Base-by-base conservation (phyloP, 2,888 invertebrate species). In the Itoplectis maculator region DNA sequence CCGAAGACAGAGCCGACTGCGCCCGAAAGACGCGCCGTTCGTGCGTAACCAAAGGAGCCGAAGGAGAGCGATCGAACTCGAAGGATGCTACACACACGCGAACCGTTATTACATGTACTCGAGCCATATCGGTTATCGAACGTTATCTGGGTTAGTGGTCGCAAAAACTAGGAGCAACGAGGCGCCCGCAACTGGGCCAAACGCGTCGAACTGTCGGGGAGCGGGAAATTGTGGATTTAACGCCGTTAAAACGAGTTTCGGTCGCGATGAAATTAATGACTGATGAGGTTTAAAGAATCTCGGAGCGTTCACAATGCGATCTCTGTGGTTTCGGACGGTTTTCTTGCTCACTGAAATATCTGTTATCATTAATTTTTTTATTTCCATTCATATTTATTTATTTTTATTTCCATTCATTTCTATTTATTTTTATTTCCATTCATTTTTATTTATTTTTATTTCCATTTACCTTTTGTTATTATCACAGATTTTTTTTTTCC, bases 61-160 rank as follows among this genome's bases (percentile, higher is more conserved):
- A 42, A 42, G n/a, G 65, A 42, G 40, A 65, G 65, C 23, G 13
- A 65, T 65, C 20, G 45, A 40, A 63, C 11, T 13, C 29, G 29
- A 29, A 5, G 29, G 29, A 29, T 29, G 5, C 5, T 29, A 29
- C 29, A 29, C 29, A 42, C 42, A 23, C 45, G 20, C 9, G 65
- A 65, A 65, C 65, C 42, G 42, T 65, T 65, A 65, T 65, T 29
- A 5, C 5, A 29, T 29, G 5, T 20, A 23, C 11, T 45, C 42
- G n/a, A 40, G 18, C 37, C 42, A 45, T 65, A 45, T 65, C 45
- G 40, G 65, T 65, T 42, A 65, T 65, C 5, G 45, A 13, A 45
- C 18, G 45, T 45, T 65, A 65, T 65, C 65, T 42, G 65, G 65
- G 65, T 65, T 40, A 65, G 20, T 42, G 35, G 20, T 15, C 42